Conservation (phyloP, 2,888 invertebrate species). For the Seladonia tumulorum region DNA sequence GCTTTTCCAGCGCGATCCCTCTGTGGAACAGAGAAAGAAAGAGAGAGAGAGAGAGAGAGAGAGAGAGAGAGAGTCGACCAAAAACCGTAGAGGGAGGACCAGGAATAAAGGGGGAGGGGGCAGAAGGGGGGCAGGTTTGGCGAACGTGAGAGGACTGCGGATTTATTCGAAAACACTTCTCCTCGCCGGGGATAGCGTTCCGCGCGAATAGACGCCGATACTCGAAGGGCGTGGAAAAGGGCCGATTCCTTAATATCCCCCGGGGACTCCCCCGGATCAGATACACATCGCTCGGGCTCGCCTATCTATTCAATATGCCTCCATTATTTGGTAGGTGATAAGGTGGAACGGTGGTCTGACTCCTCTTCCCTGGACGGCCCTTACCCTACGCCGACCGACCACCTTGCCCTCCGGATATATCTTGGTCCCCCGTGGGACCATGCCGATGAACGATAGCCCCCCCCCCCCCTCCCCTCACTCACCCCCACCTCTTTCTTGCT, state of each 20-base stretch:
- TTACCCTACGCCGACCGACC: slow-evolving; percentile 61
- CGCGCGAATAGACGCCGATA: slow-evolving; percentile 33
- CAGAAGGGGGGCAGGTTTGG: background rate
- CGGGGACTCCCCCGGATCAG: slow-evolving; percentile 76
- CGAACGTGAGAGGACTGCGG: slow-evolving; percentile 66
- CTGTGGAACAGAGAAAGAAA: background rate
- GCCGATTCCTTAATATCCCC: slow-evolving; percentile 82
- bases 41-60: background rate
- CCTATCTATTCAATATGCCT: slow-evolving; percentile 83
- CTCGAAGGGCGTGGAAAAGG: slow-evolving; percentile 65
- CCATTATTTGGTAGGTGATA: slow-evolving; percentile 83
- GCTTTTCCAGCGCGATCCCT: slow-evolving; percentile 39
- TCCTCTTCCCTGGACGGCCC: slow-evolving; percentile 49
- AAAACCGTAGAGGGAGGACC: background rate
- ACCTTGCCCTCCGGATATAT: slow-evolving; percentile 68
- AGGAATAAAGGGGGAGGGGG: background rate
- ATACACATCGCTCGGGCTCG: slow-evolving; percentile 80
- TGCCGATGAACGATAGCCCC: slow-evolving; percentile 77
- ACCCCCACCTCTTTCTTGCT: slow-evolving; percentile 38
- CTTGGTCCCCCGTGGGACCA: slow-evolving; percentile 76
- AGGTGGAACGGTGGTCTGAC: slow-evolving; percentile 73
- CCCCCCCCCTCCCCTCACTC: slow-evolving; percentile 31
- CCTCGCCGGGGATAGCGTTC: slow-evolving; percentile 35
- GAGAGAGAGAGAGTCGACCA: background rate
- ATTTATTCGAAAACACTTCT: slow-evolving; percentile 71